Base-by-base conservation (phyloP, 2,113 vertebrate species). In the Bungarus multicinctus region DNA sequence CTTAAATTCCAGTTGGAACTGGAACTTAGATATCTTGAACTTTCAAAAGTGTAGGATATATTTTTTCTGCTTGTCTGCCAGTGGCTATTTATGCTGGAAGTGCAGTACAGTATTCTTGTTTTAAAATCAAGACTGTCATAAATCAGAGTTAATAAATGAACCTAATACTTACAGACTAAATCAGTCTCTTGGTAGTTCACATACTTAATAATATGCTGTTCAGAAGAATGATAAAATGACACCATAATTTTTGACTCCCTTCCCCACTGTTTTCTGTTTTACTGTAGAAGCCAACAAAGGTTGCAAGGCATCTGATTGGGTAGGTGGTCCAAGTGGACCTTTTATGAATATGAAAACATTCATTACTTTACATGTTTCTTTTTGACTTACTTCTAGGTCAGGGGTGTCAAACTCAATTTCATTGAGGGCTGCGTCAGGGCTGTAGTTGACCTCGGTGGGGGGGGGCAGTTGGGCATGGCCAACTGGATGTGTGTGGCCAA, bases 191-290 rank as follows among this genome's bases (percentile, higher is more conserved):
- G 81, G 47, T 94, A 69, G 30, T 91, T 18, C 1, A 0, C 93
- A 92, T 94, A 81, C 91, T 93, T 54, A 88, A 58, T 89, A 85
- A 0, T 85, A 87, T 87, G 88, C 64, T 92, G 89, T 58, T 92
- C 81, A 95, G 54, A 90, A 87, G 95, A 95, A 81, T 74, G 94
- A 91, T 34, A 93, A 18, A 88, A 92, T 93, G 3, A 85, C 89
- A 58, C 94, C 93, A 74, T 93, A 60, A 94, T 89, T 85, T 58
- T 88, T 55, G 6, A 54, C 89, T 94, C 87, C 25, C 4, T 2
- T 1, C 30, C 22, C 20, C 55, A 43, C 92, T 89, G 27, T 90
- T 92, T 0, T 1, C 85, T 92, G 27, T 95, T 18, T 87, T 90
- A 94, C 47, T 39, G 57, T 25, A 43, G 43, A 94, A 95, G 90